phyloP scores from a whole-genome alignment of 2,113 vertebrate genomes.

The Falco punctatus region DNA sequence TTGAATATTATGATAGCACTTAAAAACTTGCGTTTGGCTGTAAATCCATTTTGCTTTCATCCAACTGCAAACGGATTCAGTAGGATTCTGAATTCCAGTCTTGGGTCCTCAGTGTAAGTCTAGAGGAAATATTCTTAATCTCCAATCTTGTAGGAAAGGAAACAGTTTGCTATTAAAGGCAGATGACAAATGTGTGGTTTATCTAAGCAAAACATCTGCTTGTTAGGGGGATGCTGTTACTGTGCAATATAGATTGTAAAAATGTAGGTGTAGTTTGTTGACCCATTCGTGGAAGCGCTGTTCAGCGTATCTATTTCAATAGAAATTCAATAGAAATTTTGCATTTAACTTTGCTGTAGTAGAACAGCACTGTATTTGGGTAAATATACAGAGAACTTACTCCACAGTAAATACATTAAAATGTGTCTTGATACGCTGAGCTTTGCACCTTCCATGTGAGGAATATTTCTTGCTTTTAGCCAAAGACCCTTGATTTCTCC shows the following conservation, averaged over 20 bases:
- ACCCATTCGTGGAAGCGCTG: background rate
- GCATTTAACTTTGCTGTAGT: background rate
- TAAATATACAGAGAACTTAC: background rate
- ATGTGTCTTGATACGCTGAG: background rate
- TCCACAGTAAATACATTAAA: background rate
- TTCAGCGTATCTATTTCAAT: background rate
- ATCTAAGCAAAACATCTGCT: background rate
- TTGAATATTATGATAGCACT: background rate
- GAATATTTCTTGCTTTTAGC: background rate
- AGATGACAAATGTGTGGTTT: background rate
- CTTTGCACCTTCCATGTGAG: background rate
- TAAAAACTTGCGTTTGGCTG: background rate
- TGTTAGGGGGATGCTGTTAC: background rate
- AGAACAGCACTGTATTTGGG: background rate
- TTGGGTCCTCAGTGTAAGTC: background rate
- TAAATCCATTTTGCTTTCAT: background rate
- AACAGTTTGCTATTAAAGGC: background rate
- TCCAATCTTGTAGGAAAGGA: background rate
- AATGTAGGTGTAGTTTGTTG: background rate
- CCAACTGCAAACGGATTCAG: background rate
- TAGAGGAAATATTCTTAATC: background rate
- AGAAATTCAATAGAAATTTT: background rate
- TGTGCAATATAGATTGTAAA: background rate
- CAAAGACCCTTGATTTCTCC: background rate
- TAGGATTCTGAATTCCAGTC: background rate